These are phyloP conservation scores for Bombus haemorrhoidalis DNA, from an alignment of 1,140 invertebrate species.

Conservation along the genomic window DNA sequence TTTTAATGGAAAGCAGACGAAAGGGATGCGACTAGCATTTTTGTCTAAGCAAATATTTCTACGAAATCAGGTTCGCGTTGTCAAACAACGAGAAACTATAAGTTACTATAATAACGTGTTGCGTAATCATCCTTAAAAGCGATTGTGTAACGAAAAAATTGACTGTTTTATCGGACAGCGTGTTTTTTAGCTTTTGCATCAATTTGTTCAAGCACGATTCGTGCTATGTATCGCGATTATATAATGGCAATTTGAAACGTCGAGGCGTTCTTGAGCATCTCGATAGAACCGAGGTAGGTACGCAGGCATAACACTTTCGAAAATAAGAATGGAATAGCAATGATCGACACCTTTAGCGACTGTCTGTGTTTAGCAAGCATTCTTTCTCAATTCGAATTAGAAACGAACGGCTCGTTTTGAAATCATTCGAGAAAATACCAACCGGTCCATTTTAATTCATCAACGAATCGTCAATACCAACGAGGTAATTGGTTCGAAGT, in stretches of 20 bases:
- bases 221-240: constrained; percentile 25
- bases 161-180: background rate
- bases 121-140: background rate
- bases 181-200: constrained; percentile 24
- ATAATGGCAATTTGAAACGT: constrained; percentile 33
- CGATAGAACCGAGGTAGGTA: background rate
- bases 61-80: no score
- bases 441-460: background rate
- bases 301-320: background rate
- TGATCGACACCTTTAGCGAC: background rate
- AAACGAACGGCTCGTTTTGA: background rate
- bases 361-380: background rate
- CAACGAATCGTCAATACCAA: background rate
- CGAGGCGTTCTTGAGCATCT: background rate
- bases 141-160: background rate
- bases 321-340: constrained; percentile 34
- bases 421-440: no score
- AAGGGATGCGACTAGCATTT: background rate
- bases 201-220: constrained; percentile 41
- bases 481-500: no score
- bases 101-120: background rate
- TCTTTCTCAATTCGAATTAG: background rate
- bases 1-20: no score
- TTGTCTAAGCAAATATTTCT: no score
- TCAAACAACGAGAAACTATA: background rate